Conservation (phyloP, 1,140 invertebrate genomes). For the Caenorhabditis elegans region DNA sequence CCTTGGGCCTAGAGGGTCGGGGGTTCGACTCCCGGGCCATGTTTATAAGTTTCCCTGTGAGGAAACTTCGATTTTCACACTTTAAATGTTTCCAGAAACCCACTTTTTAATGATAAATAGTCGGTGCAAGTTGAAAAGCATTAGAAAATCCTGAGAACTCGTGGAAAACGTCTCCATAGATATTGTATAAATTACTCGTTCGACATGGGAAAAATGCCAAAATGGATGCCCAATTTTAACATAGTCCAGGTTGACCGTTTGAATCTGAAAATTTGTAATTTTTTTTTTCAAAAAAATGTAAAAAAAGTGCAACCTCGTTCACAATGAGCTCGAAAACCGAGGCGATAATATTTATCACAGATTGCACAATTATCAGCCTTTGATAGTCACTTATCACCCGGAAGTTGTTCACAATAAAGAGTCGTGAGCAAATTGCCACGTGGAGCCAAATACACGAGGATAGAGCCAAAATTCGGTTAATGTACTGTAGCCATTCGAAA, state of each 20-base stretch:
- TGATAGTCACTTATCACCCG: neutral
- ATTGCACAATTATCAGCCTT: neutral
- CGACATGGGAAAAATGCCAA: neutral
- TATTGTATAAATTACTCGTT: neutral
- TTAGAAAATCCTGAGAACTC: neutral
- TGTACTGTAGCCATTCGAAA: neutral
- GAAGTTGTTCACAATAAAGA: neutral
- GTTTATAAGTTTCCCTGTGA: too few relatives aligned
- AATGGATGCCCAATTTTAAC: neutral
- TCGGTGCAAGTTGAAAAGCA: conserved; percentile 9
- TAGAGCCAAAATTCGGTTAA: neutral
- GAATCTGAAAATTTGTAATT: neutral
- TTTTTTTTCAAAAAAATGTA: neutral
- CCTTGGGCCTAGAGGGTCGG: too few relatives aligned
- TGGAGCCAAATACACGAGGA: neutral
- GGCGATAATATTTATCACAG: neutral
- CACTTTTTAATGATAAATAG: neutral
- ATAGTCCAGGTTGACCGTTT: neutral
- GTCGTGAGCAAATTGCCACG: neutral
- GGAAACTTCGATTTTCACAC: too few relatives aligned
- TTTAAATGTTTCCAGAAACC: too few relatives aligned
- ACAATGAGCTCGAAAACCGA: neutral
- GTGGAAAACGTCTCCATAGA: neutral
- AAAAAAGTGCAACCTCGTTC: neutral
- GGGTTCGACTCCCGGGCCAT: too few relatives aligned